Conservation (phyloP, 2,888 invertebrate genomes). For the Scelioninae gen. 1 region DNA sequence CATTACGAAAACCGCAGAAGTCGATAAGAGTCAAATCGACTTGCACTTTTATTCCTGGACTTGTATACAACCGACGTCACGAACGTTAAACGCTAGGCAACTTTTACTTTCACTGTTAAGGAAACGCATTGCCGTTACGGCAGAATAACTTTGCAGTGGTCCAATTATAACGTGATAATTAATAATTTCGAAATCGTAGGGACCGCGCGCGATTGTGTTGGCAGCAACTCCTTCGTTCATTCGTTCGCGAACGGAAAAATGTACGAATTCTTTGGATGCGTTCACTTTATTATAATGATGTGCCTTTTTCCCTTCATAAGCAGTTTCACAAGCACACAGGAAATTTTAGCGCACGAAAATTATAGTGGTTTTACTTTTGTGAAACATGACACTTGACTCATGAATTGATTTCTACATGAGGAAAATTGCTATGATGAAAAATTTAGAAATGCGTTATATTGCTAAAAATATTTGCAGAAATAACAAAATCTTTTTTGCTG, state of each 20-base stretch:
- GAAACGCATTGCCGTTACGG: conserved; percentile 78
- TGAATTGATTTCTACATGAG: conserved; percentile 2
- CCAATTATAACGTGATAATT: conserved; percentile 80
- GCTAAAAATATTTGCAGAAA: no score
- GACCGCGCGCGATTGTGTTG: conserved; percentile 54
- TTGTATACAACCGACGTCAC: conserved; percentile 60
- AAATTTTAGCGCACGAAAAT: conserved; percentile 25
- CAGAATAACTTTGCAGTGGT: conserved; percentile 79
- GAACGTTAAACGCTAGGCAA: conserved; percentile 70
- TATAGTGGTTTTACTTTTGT: conserved; percentile 11
- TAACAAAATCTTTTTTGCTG: no score
- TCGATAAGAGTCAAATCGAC: conserved; percentile 67
- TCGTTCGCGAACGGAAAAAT: conserved; percentile 22
- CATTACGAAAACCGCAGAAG: conserved; percentile 67
- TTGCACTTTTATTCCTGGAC: conserved; percentile 66
- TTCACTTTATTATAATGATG: conserved; percentile 5
- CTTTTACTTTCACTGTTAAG: conserved; percentile 79
- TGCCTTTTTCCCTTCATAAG: neutral
- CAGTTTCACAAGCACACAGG: conserved; percentile 23
- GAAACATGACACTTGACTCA: conserved; percentile 20
- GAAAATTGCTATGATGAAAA: conserved; percentile 6
- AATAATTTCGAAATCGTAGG: conserved; percentile 76
- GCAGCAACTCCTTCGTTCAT: conserved; percentile 10
- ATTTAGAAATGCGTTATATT: no score
- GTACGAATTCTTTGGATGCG: conserved; percentile 1